Evolutionary conservation across 2,113 vertebrate species (phyloP).

Genomic region (Merops nubicus): DNA sequence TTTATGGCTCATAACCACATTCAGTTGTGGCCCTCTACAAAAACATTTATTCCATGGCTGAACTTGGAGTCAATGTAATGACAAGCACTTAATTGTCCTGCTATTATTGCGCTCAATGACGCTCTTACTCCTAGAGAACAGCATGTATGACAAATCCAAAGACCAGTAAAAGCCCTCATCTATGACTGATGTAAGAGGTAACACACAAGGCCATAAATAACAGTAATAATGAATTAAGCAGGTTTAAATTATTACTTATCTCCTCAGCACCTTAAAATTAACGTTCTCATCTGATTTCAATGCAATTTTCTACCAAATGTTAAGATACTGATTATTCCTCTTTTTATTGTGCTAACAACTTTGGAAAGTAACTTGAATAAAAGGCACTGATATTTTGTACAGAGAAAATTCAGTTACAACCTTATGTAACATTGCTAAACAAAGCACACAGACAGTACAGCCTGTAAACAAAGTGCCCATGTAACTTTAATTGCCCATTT

Average conservation of each 20-base stretch:
- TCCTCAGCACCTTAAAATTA: neutral
- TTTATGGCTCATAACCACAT: conserved; percentile 31
- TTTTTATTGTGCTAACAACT: neutral
- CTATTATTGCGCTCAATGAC: neutral
- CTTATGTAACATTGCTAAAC: neutral
- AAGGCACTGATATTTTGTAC: neutral
- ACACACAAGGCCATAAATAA: neutral
- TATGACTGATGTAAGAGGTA: neutral
- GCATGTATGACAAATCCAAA: neutral
- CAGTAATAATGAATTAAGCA: neutral
- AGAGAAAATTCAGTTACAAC: neutral
- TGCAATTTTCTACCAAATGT: neutral
- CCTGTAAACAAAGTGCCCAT: neutral
- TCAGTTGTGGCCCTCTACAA: neutral
- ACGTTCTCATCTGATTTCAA: neutral
- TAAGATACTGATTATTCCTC: neutral
- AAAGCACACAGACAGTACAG: neutral
- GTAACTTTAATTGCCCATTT: neutral
- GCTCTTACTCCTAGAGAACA: neutral
- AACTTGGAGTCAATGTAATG: neutral
- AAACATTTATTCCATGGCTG: neutral
- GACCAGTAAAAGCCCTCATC: neutral
- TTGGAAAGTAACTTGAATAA: neutral
- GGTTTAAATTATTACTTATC: neutral
- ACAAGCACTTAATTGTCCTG: neutral